Percentiles rank a stretch among this genome's conserved stretches.
Evolutionary conservation across 2,113 vertebrate species (phyloP).

Genomic region (Uropsilus gracilis): DNA sequence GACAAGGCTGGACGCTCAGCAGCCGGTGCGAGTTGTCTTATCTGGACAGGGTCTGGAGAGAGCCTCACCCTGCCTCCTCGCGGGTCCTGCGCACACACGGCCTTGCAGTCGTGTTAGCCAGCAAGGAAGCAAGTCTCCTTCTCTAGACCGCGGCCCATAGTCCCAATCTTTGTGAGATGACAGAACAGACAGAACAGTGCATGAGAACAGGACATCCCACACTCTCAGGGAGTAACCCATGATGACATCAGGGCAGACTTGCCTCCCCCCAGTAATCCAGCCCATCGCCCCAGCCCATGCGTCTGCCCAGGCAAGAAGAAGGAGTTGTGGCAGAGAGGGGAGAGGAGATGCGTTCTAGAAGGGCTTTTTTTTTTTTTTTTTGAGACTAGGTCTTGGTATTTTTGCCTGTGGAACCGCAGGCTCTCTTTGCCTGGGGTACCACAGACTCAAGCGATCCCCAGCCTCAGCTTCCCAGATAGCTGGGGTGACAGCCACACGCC

Average conservation of each 20-base stretch:
- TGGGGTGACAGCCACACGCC: too few species aligned
- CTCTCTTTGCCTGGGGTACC: too few species aligned
- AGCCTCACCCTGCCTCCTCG: neutral
- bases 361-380: too few species aligned
- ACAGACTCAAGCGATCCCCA: too few species aligned
- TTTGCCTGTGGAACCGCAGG: too few species aligned
- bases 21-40: neutral
- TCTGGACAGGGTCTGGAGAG: neutral
- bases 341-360: constrained; percentile 78
- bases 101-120: neutral
- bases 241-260: neutral
- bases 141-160: neutral
- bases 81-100: fast-evolving
- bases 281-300: neutral
- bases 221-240: neutral
- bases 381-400: too few species aligned
- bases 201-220: neutral
- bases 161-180: neutral
- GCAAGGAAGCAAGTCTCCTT: neutral
- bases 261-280: neutral
- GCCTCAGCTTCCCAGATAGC: too few species aligned
- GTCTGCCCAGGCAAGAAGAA: constrained; percentile 65
- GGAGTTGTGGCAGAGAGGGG: constrained; percentile 66
- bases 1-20: neutral
- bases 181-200: neutral